Base-by-base conservation (phyloP, 2,797 vertebrate genomes). In the Sebastes hopkinsi region DNA sequence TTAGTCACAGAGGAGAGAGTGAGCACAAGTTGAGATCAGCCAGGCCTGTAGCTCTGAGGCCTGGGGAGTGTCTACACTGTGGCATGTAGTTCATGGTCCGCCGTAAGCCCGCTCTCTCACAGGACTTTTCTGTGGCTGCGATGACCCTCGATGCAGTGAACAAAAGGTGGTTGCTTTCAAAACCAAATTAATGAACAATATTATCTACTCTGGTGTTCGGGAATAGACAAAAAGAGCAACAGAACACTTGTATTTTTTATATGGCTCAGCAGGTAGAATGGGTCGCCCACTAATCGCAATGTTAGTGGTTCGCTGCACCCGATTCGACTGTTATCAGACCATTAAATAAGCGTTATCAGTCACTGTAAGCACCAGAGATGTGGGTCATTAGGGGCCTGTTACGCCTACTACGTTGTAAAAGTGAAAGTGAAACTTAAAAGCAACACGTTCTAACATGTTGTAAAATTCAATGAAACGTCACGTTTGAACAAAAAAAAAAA, bases 1-100 rank as follows among this genome's bases (percentile, higher is more conserved):
- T 90, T 86, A 79, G 86, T 90, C 92, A 90, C 92, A 87, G 81
- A 92, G 90, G 89, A 91, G 83, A 83, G 68, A 74, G 62, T 54
- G 65, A 58, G 79, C 56, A 25, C 77, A 71, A 58, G 79, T 71
- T 46, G 62, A 75, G 82, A 84, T 78, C 82, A 80, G 81, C 75
- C 64, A 29, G 77, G 76, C 71, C 83, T 66, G 80, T 79, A 83
- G 73, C 85, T 60, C 77, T 36, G 54, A 80, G 73, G 77, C 59
- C 82, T 75, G 42, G 68, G 72, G 71, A 87, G 42, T 72, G 85
- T 80, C 77, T 75, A 60, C 29, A 38, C 50, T 18, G 42, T 22
- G 54, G 70, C 65, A 22, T 56, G 27, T 36, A 74, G 73, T 62
- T 67, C 29, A 67, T 12, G 66, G 30, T 59, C 1, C 34, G 52